Conservation (phyloP, 2,888 invertebrate genomes). For the Pterostichus niger region DNA sequence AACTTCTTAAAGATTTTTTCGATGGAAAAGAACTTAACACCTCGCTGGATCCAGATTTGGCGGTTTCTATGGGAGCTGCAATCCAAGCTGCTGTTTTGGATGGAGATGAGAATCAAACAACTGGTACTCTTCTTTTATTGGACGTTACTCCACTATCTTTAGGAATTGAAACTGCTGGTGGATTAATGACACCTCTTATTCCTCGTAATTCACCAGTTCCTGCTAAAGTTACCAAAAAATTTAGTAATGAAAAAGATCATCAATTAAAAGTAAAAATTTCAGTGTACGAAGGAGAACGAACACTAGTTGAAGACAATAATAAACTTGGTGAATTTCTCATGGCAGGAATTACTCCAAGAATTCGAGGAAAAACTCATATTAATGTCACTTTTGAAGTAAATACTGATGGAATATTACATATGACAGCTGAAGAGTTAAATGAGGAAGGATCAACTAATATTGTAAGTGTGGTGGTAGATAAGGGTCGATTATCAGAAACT, state of each 20-base stretch:
- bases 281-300: slow-evolving; percentile 68
- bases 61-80: slow-evolving; percentile 71
- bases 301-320: slow-evolving; percentile 61
- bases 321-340: slow-evolving; percentile 68
- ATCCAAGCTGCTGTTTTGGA: slow-evolving; percentile 70
- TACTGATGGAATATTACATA: slow-evolving; percentile 69
- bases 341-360: slow-evolving; percentile 62
- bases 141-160: slow-evolving; percentile 71
- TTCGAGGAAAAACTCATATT: slow-evolving; percentile 62
- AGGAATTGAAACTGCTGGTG: slow-evolving; percentile 68
- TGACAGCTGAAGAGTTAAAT: slow-evolving; percentile 68
- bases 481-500: slow-evolving; percentile 42
- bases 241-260: slow-evolving; percentile 65
- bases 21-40: slow-evolving; percentile 68
- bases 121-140: slow-evolving; percentile 56
- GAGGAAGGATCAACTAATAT: slow-evolving; percentile 10
- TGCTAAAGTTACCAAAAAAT: slow-evolving; percentile 60
- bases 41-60: slow-evolving; percentile 71
- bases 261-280: slow-evolving; percentile 66
- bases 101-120: slow-evolving; percentile 62
- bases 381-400: slow-evolving; percentile 66
- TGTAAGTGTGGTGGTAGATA: slow-evolving; percentile 39
- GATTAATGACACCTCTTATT: slow-evolving; percentile 69
- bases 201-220: slow-evolving; percentile 68
- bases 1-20: slow-evolving; percentile 69